phyloP scores from a whole-genome alignment of 2,797 vertebrate genomes.

The Characodon lateralis region DNA sequence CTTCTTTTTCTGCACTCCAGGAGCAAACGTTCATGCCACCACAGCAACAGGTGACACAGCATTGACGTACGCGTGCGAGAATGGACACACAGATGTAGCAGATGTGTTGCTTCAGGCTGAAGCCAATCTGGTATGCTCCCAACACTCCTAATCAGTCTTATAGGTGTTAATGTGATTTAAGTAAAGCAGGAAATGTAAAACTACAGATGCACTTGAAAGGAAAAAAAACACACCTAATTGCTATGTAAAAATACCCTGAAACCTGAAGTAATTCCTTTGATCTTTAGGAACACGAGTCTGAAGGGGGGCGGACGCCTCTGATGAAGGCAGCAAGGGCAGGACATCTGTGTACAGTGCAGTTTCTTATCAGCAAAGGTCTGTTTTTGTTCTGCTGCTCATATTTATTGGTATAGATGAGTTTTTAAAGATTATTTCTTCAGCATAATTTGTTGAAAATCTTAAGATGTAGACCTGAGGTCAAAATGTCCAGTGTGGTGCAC shows the following conservation, averaged over 20 bases:
- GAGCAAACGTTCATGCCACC: constrained; percentile 96
- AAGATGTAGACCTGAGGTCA: not conserved
- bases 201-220: not conserved
- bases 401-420: not conserved
- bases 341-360: constrained; percentile 98
- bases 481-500: not conserved
- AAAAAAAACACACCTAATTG: not conserved
- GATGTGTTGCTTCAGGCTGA: constrained; percentile 97
- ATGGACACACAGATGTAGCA: constrained; percentile 98
- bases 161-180: not conserved
- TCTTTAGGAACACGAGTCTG: constrained; percentile 95
- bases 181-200: not conserved
- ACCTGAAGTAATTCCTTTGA: constrained; percentile 29
- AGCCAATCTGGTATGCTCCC: constrained; percentile 90
- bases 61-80: constrained; percentile 97
- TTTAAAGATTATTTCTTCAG: not conserved
- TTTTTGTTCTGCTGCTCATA: not conserved
- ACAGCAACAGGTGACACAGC: constrained; percentile 98
- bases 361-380: constrained; percentile 98
- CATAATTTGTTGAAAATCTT: not conserved
- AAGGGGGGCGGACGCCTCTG: constrained; percentile 96
- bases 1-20: constrained; percentile 72
- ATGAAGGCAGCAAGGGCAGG: constrained; percentile 99
- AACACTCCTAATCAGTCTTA: constrained; percentile 1
- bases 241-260: constrained; percentile 2